phyloP scores from a whole-genome alignment of 2,888 invertebrate species.

The Mantis religiosa region DNA sequence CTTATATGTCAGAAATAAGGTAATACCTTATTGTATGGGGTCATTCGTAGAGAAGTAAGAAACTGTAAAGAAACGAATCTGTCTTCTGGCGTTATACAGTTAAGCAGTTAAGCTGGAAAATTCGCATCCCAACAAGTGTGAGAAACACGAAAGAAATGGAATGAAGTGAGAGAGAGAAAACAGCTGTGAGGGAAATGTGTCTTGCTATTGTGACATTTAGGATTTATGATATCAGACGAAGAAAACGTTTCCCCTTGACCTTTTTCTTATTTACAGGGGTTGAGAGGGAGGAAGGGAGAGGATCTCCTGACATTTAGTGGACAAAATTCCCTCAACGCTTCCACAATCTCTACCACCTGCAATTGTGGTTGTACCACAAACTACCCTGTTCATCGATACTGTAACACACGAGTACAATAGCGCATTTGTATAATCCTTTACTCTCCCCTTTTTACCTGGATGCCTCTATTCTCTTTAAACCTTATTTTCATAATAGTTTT shows the following conservation, averaged over 20 bases:
- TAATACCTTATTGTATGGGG: too few species aligned
- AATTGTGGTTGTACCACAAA: neutral
- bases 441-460: neutral
- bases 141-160: neutral
- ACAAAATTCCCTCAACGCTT: neutral
- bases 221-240: neutral
- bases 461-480: neutral
- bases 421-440: too few species aligned
- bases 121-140: neutral
- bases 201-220: neutral
- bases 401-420: too few species aligned
- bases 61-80: too few species aligned
- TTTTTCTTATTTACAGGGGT: neutral
- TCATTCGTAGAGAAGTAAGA: too few species aligned
- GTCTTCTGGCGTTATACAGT: too few species aligned
- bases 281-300: neutral
- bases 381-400: neutral
- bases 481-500: too few species aligned
- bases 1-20: too few species aligned
- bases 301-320: neutral
- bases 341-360: neutral
- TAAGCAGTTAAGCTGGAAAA: neutral
- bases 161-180: neutral
- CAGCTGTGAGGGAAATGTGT: neutral
- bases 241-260: neutral